These are phyloP conservation scores for Gortyna flavago DNA, from an alignment of 2,888 invertebrate genomes.

Conservation along the genomic window DNA sequence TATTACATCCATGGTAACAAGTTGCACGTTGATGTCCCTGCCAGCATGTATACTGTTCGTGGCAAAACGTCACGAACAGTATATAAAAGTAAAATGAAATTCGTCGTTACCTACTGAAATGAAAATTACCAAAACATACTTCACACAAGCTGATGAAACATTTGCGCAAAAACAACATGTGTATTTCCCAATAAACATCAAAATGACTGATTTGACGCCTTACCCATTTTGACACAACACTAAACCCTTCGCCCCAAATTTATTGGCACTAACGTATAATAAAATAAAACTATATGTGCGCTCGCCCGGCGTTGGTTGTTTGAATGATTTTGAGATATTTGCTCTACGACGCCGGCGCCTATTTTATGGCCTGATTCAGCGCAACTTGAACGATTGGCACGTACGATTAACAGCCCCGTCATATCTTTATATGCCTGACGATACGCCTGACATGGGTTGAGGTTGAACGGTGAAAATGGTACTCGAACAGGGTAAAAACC, in stretches of 20 bases:
- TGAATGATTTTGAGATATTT: slow-evolving; percentile 75
- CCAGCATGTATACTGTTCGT: background rate
- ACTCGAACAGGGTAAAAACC: background rate
- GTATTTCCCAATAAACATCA: slow-evolving; percentile 39
- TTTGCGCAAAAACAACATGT: slow-evolving; percentile 31
- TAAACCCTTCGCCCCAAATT: slow-evolving; percentile 61
- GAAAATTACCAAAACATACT: slow-evolving; percentile 17
- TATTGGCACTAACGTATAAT: slow-evolving; percentile 68
- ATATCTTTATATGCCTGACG: slow-evolving; percentile 70
- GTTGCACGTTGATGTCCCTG: too few relatives aligned
- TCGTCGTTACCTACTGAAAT: slow-evolving; percentile 5
- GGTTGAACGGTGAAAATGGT: slow-evolving; percentile 41
- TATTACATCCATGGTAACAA: background rate
- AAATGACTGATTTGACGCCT: slow-evolving; percentile 48
- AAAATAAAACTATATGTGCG: slow-evolving; percentile 66
- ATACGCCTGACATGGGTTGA: slow-evolving; percentile 45
- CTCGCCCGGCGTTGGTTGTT: slow-evolving; percentile 60
- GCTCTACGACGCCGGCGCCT: slow-evolving; percentile 59
- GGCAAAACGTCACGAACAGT: background rate
- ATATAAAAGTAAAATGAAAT: background rate
- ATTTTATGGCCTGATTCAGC: slow-evolving; percentile 81
- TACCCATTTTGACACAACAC: slow-evolving; percentile 53
- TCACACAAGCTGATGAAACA: background rate
- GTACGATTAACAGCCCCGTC: slow-evolving; percentile 79
- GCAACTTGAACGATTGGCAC: slow-evolving; percentile 80